A percentile compares a stretch with the other conserved stretches of the same genome.
Conservation (phyloP, 2,888 invertebrate species). For the Agapetus fuscipes region DNA sequence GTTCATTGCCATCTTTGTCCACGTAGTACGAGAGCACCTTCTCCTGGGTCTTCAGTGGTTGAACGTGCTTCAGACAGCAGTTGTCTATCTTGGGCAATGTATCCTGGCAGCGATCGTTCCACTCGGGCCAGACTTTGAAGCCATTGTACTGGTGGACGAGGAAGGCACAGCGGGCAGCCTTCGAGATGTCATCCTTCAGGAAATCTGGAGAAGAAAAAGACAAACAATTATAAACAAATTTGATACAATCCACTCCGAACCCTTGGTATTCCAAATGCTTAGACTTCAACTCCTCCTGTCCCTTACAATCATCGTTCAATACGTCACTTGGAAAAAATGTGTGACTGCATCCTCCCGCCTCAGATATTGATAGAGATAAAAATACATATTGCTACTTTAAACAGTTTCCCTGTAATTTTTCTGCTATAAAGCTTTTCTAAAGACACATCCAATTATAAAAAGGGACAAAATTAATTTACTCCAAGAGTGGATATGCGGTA, state of each 20-base stretch:
- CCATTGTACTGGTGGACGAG: conserved; percentile 21
- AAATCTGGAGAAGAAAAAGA: conserved; percentile 21
- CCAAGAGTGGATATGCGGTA: too few relatives aligned
- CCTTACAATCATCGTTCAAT: too few relatives aligned
- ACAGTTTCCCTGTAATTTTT: neutral
- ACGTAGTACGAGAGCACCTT: conserved; percentile 5
- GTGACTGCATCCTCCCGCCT: too few relatives aligned
- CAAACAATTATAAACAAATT: neutral
- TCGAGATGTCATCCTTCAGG: conserved; percentile 19
- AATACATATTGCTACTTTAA: neutral
- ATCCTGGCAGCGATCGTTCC: conserved; percentile 22
- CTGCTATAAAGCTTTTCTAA: neutral
- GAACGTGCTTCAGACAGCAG: neutral
- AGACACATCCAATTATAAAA: neutral
- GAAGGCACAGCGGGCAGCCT: conserved; percentile 22
- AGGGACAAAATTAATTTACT: too few relatives aligned
- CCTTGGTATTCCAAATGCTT: too few relatives aligned
- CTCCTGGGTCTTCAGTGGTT: too few relatives aligned
- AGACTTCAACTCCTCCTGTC: too few relatives aligned
- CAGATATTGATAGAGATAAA: neutral
- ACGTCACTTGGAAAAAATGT: too few relatives aligned
- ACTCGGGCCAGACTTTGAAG: conserved; percentile 23
- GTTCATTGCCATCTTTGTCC: too few relatives aligned
- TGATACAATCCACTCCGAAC: too few relatives aligned
- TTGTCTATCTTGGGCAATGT: conserved; percentile 14